Percentiles rank a stretch among this genome's conserved stretches.
Evolutionary conservation across 2,888 invertebrate species (phyloP).

Genomic region (Cantharis flavilabris): DNA sequence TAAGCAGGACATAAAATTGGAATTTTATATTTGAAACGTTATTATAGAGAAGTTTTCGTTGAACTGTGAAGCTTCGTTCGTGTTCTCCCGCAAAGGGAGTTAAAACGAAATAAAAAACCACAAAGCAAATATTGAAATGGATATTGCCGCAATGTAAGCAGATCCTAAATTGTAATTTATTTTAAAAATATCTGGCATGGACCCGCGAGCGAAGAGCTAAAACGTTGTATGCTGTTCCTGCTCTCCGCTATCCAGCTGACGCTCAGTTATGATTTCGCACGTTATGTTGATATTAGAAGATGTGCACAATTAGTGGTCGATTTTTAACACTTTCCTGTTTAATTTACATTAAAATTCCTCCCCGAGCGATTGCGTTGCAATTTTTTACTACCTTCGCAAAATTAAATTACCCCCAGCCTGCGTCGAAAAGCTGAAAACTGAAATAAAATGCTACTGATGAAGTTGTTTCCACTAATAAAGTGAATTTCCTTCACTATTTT

Average conservation of each 20-base stretch:
- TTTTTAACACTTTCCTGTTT: slow-evolving; percentile 23
- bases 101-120: slow-evolving; percentile 32
- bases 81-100: slow-evolving; percentile 28
- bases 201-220: slow-evolving; percentile 34
- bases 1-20: slow-evolving; percentile 31
- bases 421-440: slow-evolving; percentile 9
- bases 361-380: not conserved
- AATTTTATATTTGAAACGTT: slow-evolving; percentile 35
- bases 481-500: slow-evolving; percentile 30
- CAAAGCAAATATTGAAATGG: slow-evolving; percentile 43
- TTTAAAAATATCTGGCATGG: slow-evolving; percentile 43
- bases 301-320: slow-evolving; percentile 30
- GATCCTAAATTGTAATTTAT: slow-evolving; percentile 44
- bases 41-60: slow-evolving; percentile 31
- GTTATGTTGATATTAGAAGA: slow-evolving; percentile 49
- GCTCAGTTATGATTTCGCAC: slow-evolving; percentile 49
- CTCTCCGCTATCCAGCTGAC: slow-evolving; percentile 44
- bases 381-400: not conserved
- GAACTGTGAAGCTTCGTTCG: slow-evolving; percentile 33
- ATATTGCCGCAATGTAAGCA: slow-evolving; percentile 40
- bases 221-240: slow-evolving; percentile 39
- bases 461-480: slow-evolving; percentile 26
- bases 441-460: slow-evolving; percentile 22
- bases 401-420: not conserved
- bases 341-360: not conserved